These are phyloP conservation scores for Pararge aegeria DNA, from an alignment of 1,140 invertebrate genomes.

Conservation along the genomic window DNA sequence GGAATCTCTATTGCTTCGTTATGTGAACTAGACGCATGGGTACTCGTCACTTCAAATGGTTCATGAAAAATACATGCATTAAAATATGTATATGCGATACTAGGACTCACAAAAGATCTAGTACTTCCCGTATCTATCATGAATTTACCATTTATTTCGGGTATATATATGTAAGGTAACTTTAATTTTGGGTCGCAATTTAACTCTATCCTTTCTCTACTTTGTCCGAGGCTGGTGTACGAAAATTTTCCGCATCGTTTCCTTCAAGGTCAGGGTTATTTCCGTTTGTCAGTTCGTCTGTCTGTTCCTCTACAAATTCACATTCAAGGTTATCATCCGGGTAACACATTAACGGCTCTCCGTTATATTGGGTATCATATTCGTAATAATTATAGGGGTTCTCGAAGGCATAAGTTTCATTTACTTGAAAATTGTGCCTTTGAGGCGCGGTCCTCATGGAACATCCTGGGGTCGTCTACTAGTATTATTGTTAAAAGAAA, in stretches of 20 bases:
- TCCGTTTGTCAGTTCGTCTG: no score
- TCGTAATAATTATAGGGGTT: no score
- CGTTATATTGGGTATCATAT: no score
- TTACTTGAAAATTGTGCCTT: no score
- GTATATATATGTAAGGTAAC: conserved; percentile 28
- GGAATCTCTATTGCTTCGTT: conserved; percentile 29
- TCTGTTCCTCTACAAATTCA: no score
- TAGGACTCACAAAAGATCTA: conserved; percentile 34
- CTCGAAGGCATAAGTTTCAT: no score
- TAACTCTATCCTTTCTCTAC: conserved; percentile 6
- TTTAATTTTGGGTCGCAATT: conserved; percentile 12
- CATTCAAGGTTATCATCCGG: no score
- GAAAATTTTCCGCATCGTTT: conserved; percentile 5
- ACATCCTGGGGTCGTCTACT: no score
- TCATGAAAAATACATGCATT: conserved; percentile 20
- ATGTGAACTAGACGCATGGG: conserved; percentile 32
- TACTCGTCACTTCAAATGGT: conserved; percentile 16
- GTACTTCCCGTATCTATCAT: conserved; percentile 42
- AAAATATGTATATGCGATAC: conserved; percentile 29
- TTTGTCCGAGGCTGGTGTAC: background rate
- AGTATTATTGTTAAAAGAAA: no score
- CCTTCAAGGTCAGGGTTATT: no score
- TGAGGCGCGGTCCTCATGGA: no score
- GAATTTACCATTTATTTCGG: background rate
- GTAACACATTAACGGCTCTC: no score